Percentiles rank a stretch among this genome's conserved stretches.
These are phyloP conservation scores for Synergus gifuensis DNA, from an alignment of 2,888 invertebrate genomes.

Conservation along the genomic window DNA sequence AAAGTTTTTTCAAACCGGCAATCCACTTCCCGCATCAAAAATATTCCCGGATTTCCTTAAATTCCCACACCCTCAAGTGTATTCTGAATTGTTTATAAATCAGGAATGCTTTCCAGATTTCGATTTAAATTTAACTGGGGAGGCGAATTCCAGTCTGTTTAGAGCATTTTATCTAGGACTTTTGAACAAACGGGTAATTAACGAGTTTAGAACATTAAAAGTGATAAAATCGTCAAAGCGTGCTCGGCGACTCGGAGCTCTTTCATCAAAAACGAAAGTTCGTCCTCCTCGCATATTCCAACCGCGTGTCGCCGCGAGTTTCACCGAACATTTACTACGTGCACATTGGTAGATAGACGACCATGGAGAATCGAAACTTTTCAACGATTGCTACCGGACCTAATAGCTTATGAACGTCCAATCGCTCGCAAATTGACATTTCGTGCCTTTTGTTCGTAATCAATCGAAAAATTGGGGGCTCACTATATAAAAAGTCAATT, in stretches of 20 bases:
- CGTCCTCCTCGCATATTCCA: conserved; percentile 72
- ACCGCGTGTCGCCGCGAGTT: conserved; percentile 70
- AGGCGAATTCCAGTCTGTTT: background rate
- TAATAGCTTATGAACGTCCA: conserved; percentile 1
- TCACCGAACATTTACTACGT: conserved; percentile 69
- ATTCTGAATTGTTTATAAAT: too few relatives aligned
- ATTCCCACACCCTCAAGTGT: too few relatives aligned
- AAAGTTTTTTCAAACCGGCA: too few relatives aligned
- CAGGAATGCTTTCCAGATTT: background rate
- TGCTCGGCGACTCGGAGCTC: conserved; percentile 47
- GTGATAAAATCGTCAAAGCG: conserved; percentile 50
- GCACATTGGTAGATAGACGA: conserved; percentile 57
- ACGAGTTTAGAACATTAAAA: conserved; percentile 46
- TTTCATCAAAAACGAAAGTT: conserved; percentile 66
- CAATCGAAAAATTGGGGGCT: background rate
- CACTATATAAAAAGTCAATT: background rate
- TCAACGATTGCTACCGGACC: conserved; percentile 9
- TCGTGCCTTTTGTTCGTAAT: background rate
- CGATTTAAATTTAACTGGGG: background rate
- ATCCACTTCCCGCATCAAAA: too few relatives aligned
- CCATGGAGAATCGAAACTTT: conserved; percentile 57
- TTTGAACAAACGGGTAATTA: conserved; percentile 47
- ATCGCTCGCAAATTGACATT: background rate
- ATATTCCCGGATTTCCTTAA: too few relatives aligned
- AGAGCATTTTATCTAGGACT: background rate